These are phyloP conservation scores for Rachycentron canadum DNA, from an alignment of 2,797 vertebrate species.

Conservation along the genomic window DNA sequence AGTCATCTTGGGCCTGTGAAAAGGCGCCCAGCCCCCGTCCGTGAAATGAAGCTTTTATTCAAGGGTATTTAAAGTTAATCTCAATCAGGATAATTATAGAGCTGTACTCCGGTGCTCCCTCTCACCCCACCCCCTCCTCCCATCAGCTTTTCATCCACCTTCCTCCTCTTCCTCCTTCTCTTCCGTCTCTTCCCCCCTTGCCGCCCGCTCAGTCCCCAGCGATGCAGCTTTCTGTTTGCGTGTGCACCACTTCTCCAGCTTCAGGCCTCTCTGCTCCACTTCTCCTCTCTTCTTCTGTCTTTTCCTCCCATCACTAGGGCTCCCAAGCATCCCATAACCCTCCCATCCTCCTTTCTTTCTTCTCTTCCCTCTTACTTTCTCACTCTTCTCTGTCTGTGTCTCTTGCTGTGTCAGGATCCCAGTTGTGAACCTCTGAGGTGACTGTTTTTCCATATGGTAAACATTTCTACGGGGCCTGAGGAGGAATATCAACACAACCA, in stretches of 20 bases:
- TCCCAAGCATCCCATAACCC: conserved; percentile 43
- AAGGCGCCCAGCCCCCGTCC: conserved; percentile 61
- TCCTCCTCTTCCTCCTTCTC: conserved; percentile 47
- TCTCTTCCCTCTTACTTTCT: conserved; percentile 18
- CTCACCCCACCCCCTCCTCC: conserved; percentile 47
- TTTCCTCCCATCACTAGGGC: conserved; percentile 39
- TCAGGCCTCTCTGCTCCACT: conserved; percentile 63
- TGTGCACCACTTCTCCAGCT: conserved; percentile 57
- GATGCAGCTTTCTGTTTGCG: conserved; percentile 63
- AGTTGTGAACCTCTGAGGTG: conserved; percentile 88
- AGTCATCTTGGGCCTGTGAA: conserved; percentile 69
- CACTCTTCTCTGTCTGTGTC: conserved; percentile 62
- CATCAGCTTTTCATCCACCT: conserved; percentile 58
- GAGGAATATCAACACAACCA: conserved; percentile 69
- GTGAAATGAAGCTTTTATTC: conserved; percentile 79
- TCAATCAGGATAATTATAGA: conserved; percentile 84
- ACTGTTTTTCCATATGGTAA: conserved; percentile 77
- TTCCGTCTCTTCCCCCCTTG: conserved; percentile 36
- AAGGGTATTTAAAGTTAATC: conserved; percentile 86
- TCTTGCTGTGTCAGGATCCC: conserved; percentile 85
- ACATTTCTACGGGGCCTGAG: conserved; percentile 76
- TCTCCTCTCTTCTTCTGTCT: conserved; percentile 41
- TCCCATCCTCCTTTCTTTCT: neutral
- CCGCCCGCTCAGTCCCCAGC: conserved; percentile 48
- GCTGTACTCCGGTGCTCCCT: conserved; percentile 69